Conservation (phyloP, 2,888 invertebrate genomes). For the Papilio demoleus region DNA sequence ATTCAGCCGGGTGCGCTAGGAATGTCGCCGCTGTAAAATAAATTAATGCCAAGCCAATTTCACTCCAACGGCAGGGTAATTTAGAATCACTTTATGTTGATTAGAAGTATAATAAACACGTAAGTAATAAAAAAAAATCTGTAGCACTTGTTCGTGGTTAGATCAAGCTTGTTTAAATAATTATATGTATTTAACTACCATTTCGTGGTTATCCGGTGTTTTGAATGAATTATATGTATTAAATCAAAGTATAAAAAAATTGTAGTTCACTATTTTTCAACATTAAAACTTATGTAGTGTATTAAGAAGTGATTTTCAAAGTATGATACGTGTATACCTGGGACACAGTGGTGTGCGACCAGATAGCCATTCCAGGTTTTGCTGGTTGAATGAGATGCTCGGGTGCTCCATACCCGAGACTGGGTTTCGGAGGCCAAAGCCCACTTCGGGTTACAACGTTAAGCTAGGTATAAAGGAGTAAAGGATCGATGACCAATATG, state of each 20-base stretch:
- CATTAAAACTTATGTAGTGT: too few species aligned
- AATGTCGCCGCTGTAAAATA: conserved; percentile 55
- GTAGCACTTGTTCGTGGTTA: neutral
- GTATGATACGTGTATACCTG: too few species aligned
- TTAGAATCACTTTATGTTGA: neutral
- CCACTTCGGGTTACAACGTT: too few species aligned
- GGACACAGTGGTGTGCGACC: too few species aligned
- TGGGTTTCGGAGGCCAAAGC: too few species aligned
- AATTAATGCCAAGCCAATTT: conserved; percentile 15
- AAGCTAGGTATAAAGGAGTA: too few species aligned
- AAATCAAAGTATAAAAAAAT: neutral
- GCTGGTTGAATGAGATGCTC: too few species aligned
- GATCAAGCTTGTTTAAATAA: neutral
- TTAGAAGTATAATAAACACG: neutral
- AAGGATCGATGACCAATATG: too few species aligned
- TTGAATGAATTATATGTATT: neutral
- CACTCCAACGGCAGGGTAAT: neutral
- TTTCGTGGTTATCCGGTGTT: neutral
- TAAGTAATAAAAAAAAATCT: conserved; percentile 2
- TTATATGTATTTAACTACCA: conserved; percentile 1
- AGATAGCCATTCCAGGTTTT: too few species aligned
- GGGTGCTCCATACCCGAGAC: too few species aligned
- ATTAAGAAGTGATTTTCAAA: too few species aligned
- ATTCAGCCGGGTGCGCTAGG: conserved; percentile 53
- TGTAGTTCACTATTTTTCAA: too few species aligned